Evolutionary conservation across 2,888 invertebrate genomes (phyloP), one percentile per base, ranked within the genome.

Genomic region (Dynastes tityus): DNA sequence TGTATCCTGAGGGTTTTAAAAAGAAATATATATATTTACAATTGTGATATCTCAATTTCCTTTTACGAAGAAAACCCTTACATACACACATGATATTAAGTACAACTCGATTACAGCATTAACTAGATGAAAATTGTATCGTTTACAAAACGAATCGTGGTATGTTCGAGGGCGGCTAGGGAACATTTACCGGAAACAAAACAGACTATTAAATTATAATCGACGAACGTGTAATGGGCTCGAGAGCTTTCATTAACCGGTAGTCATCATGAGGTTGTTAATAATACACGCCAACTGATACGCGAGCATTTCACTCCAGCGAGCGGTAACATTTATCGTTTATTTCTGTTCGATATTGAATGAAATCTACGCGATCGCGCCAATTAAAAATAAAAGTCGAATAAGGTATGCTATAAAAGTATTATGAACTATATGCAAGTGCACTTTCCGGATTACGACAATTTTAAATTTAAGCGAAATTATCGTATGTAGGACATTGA

Each of bases 141-240:
- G 45, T 11, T 63, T 63, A 67, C 64, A 40, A 22, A 29, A 45
- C 29, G 53, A 53, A 8, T 58, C n/a, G 73, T 58, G 37, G 58
- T 58, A 37, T 16, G 37, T 58, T 58, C 58, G 58, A 73, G 27
- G 55, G 55, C 37, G 58, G 73, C 73, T 22, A 16, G 73, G 58
- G 73, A 73, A 22, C 22, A 73, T 73, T 73, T 73, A 58, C 73
- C 73, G 73, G 73, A 73, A 73, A 58, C 73, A 58, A 73, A 58
- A 58, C 58, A 73, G 73, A 73, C 73, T 73, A 73, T 73, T 73
- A 73, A 73, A 73, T 73, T 73, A 73, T 73, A 73, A 73, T 73
- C 58, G 58, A 73, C 73, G 16, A 45, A 58, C 45, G 58, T 58
- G 32, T 22, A 73, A 55, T 58, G 73, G 73, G 37, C 40, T 73